Percentiles rank a stretch among this genome's conserved stretches.
Conservation (phyloP, 2,113 vertebrate genomes). For the Poicephalus gulielmi region DNA sequence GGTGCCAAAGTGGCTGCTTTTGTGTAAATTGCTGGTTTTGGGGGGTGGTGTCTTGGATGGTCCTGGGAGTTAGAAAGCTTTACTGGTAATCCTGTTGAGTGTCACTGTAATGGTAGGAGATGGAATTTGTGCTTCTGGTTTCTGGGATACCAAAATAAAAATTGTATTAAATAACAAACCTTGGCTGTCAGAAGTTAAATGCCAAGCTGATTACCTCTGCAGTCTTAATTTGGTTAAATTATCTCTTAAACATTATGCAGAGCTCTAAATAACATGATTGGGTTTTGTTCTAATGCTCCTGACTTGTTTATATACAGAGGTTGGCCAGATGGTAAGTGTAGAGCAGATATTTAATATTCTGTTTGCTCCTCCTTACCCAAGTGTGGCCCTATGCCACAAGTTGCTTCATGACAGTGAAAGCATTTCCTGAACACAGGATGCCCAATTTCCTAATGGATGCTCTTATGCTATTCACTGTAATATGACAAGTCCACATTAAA, state of each 20-base stretch:
- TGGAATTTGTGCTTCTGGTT: not conserved
- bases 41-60: not conserved
- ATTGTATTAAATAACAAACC: not conserved
- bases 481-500: not conserved
- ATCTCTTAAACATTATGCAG: not conserved
- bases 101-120: not conserved
- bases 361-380: not conserved
- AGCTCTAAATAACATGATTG: not conserved
- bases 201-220: not conserved
- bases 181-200: not conserved
- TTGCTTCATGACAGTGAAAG: not conserved
- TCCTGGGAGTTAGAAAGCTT: not conserved
- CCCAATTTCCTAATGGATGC: constrained; percentile 4
- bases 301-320: not conserved
- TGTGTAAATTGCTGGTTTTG: not conserved
- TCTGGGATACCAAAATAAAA: not conserved
- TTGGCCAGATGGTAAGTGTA: not conserved
- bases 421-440: not conserved
- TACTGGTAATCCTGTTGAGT: not conserved
- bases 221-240: not conserved
- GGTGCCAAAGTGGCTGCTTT: not conserved
- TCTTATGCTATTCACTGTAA: not conserved
- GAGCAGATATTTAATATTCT: not conserved
- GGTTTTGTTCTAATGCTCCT: not conserved
- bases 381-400: not conserved